A percentile compares a stretch with the other conserved stretches of the same genome.
phyloP scores from a whole-genome alignment of 2,113 vertebrate genomes.

The Stomatorhinus ivindoensis region DNA sequence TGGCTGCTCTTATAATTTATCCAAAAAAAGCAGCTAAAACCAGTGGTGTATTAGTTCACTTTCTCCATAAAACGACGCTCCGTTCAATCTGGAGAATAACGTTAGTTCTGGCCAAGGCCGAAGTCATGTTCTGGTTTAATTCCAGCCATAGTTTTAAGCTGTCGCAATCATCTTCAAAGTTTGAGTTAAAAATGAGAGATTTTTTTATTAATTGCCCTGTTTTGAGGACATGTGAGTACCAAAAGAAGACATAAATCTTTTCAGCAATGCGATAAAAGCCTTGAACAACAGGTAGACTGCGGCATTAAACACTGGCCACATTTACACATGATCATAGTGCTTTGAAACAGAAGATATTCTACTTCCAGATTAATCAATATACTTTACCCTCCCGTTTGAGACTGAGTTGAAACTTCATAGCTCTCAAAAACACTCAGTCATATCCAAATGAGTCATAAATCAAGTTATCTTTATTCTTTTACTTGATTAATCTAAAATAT shows the following conservation, averaged over 20 bases:
- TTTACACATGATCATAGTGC: background rate
- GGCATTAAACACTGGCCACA: background rate
- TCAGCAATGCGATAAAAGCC: background rate
- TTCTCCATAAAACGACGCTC: background rate
- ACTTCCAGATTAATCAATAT: background rate
- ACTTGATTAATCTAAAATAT: background rate
- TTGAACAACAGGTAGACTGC: background rate
- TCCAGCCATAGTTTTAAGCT: background rate
- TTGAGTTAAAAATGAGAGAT: background rate
- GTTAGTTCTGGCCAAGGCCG: background rate
- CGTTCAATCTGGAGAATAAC: background rate
- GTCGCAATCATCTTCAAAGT: conserved; percentile 16
- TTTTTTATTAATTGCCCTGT: background rate
- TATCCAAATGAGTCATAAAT: background rate
- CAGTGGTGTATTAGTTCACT: background rate
- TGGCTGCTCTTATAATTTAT: background rate
- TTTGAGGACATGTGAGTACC: background rate
- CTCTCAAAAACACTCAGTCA: background rate
- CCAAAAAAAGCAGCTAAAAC: background rate
- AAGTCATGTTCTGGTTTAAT: background rate
- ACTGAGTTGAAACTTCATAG: background rate
- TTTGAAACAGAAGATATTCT: background rate
- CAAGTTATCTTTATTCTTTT: background rate
- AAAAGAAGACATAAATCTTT: background rate
- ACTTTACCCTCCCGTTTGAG: background rate